Conservation (phyloP, 1,140 invertebrate species). For the Globodera rostochiensis region DNA sequence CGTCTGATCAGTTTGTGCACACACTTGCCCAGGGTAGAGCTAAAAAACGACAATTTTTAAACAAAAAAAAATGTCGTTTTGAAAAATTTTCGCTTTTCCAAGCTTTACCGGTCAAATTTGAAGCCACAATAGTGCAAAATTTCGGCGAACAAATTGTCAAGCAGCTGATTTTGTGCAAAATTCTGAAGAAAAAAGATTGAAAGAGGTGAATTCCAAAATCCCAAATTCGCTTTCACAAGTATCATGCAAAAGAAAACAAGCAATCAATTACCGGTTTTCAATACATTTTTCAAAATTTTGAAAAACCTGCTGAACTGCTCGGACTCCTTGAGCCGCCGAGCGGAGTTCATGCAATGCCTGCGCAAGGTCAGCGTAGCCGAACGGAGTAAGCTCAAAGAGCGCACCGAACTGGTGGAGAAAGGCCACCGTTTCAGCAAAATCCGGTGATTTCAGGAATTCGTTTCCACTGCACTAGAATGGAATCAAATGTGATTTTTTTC, state of each 20-base stretch:
- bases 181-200: not conserved
- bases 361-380: conserved; percentile 19
- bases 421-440: conserved; percentile 29
- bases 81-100: not conserved
- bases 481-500: not conserved
- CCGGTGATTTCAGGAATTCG: conserved; percentile 2
- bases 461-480: not conserved
- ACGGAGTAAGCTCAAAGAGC: conserved; percentile 15
- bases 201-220: no score
- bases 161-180: conserved; percentile 4
- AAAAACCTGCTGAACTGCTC: not conserved
- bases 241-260: no score
- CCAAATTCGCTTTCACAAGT: no score
- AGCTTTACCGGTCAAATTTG: conserved; percentile 28
- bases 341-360: conserved; percentile 15
- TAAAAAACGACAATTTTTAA: conserved; percentile 5
- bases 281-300: not conserved
- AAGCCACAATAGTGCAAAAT: conserved; percentile 20
- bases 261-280: not conserved
- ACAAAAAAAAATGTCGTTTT: not conserved
- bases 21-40: conserved; percentile 17
- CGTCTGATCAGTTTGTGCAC: conserved; percentile 10
- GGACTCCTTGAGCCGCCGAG: not conserved
- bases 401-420: conserved; percentile 22
- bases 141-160: conserved; percentile 27